Conservation (phyloP, 2,888 invertebrate genomes). For the Bombylius discolor region DNA sequence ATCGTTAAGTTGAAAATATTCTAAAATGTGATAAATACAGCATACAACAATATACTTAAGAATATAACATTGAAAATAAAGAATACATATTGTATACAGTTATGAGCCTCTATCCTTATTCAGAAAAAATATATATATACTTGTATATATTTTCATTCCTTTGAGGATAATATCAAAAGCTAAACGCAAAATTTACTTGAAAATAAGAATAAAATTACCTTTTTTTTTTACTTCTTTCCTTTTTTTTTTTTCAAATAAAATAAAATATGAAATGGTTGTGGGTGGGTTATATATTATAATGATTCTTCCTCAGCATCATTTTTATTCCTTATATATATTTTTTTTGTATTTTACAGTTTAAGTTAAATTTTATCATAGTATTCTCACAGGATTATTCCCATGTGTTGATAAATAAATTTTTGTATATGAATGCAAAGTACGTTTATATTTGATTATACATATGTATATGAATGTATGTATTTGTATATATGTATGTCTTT, state of each 20-base stretch:
- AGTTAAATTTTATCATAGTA: constrained; percentile 1
- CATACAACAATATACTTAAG: too few species aligned
- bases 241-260: background rate
- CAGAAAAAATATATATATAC: background rate
- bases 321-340: too few species aligned
- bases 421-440: too few species aligned
- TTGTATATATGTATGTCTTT: background rate
- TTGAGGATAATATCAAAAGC: background rate
- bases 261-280: background rate
- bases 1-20: too few species aligned
- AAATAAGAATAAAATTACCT: constrained; percentile 11
- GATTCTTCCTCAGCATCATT: too few species aligned
- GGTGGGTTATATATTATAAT: background rate
- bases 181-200: constrained; percentile 8
- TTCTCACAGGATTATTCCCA: background rate
- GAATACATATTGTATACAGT: background rate
- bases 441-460: too few species aligned
- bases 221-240: background rate
- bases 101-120: constrained; percentile 1
- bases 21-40: too few species aligned
- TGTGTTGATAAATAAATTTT: background rate
- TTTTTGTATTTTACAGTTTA: too few species aligned
- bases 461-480: too few species aligned
- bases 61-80: too few species aligned
- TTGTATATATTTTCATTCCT: background rate